Conservation (phyloP, 64 coral and sea anemone genomes). For the Hydrozoanthus tunicans region DNA sequence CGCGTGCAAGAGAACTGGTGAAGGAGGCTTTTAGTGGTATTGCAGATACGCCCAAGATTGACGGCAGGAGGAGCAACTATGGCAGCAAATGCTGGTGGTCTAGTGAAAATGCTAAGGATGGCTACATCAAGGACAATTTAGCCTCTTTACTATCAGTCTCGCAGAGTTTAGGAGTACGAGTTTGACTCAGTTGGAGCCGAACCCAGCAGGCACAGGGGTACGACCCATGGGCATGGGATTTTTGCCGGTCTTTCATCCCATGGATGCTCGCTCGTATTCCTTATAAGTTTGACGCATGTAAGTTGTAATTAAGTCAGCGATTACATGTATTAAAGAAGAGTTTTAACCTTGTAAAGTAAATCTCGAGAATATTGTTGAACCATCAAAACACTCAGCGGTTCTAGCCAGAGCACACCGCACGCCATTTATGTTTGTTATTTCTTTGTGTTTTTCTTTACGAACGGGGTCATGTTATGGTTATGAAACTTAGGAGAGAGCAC, state of each 20-base stretch:
- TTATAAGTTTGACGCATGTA: background rate
- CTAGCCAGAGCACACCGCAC: background rate
- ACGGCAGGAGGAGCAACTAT: slow-evolving; percentile 55
- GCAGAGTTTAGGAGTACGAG: background rate
- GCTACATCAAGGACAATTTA: slow-evolving; percentile 30
- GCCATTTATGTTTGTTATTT: background rate
- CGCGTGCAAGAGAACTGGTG: slow-evolving; percentile 49
- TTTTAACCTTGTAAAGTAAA: slow-evolving; percentile 3
- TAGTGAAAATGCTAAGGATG: slow-evolving; percentile 25
- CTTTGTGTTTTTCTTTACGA: background rate
- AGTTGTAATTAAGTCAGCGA: background rate
- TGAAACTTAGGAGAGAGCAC: no score
- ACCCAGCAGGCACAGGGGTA: slow-evolving; percentile 50
- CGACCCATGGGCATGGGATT: slow-evolving; percentile 59
- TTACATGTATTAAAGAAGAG: background rate
- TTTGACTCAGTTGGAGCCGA: slow-evolving; percentile 22
- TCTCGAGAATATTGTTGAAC: background rate
- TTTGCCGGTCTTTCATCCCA: slow-evolving; percentile 35
- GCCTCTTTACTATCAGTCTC: slow-evolving; percentile 44
- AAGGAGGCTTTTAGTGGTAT: slow-evolving; percentile 51
- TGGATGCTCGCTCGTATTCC: slow-evolving; percentile 20
- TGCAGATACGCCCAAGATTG: slow-evolving; percentile 47
- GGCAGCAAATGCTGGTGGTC: slow-evolving; percentile 47
- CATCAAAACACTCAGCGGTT: background rate
- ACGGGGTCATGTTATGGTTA: background rate